Evolutionary conservation across 2,113 vertebrate species (phyloP), one percentile per base, ranked within the genome.

Genomic region (Xiphophorus maculatus): DNA sequence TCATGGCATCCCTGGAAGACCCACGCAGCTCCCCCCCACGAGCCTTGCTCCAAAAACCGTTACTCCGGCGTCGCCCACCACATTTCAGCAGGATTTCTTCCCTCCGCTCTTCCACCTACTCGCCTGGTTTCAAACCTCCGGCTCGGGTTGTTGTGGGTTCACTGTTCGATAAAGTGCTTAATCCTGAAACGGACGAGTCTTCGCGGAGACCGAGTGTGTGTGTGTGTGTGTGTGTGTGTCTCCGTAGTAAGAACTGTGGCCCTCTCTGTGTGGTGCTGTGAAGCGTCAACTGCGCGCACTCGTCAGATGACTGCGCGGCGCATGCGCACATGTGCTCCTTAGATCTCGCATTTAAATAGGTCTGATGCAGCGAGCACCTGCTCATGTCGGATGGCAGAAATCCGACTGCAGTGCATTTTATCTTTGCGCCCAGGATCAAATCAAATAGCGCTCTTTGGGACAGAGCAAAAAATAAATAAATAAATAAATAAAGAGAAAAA

Each of bases 1-100:
- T 88, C 91, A 91, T 78, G 91, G 85, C 91, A 93, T 92, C 87
- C 76, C 84, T 8, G 35, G 74, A 82, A 83, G 81, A 90, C 85
- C 88, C 91, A 82, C 81, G 81, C 84, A 87, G 83, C 83, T 78
- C 70, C 74, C 73, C n/a, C 40, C 74, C 73, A 7, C 66, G 13
- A 54, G 17, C 19, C 19, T 27, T 63, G 48, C 82, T n/a, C 51
- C 61, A 58, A 66, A 28, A 14, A 79, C 10, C 67, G 76, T 44
- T 74, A 3, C 76, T 35, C 77, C 60, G 72, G 2, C 79, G 37
- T 73, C 27, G 66, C 80, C 25, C 77, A 80, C 87, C 85, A 85
- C 91, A 92, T 90, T 44, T 85, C 83, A 69, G 63, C 63, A 14
- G 17, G 44, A 32, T 42, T 42, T 15, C n/a, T 32, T 22, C 10